Percentiles rank a stretch among this genome's conserved stretches.
These are phyloP conservation scores for Apodemia hepburni DNA, from an alignment of 2,888 invertebrate species.

Conservation along the genomic window DNA sequence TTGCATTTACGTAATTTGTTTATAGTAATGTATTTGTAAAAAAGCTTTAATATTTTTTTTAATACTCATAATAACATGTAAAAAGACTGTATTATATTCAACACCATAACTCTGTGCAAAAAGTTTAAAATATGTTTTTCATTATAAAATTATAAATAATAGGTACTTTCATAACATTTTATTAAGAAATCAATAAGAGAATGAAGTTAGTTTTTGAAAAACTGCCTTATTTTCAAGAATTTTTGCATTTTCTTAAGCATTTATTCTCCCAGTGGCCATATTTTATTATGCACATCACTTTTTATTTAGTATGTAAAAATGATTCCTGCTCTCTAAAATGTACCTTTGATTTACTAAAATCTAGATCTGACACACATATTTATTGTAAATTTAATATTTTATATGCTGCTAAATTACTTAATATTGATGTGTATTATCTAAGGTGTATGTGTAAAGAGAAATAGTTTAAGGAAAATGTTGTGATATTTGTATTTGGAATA, in stretches of 20 bases:
- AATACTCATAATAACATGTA: slow-evolving; percentile 73
- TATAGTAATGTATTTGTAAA: slow-evolving; percentile 65
- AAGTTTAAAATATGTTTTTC: slow-evolving; percentile 15
- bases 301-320: slow-evolving; percentile 39
- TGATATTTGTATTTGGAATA: slow-evolving; percentile 81
- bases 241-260: slow-evolving; percentile 18
- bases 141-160: slow-evolving; percentile 41
- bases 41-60: slow-evolving; percentile 76
- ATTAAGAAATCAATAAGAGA: slow-evolving; percentile 30
- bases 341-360: slow-evolving; percentile 38
- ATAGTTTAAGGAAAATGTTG: slow-evolving; percentile 73
- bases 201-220: slow-evolving; percentile 14
- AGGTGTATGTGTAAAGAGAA: slow-evolving; percentile 71
- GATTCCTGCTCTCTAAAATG: slow-evolving; percentile 48
- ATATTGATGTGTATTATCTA: slow-evolving; percentile 67
- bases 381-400: slow-evolving; percentile 55
- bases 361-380: slow-evolving; percentile 53
- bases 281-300: slow-evolving; percentile 40
- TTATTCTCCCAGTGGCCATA: slow-evolving; percentile 69
- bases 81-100: slow-evolving; percentile 73
- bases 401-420: slow-evolving; percentile 59
- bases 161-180: slow-evolving; percentile 42
- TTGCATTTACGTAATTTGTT: slow-evolving; percentile 74
- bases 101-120: slow-evolving; percentile 40
- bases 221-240: slow-evolving; percentile 12